phyloP scores from a whole-genome alignment of 1,140 invertebrate species.

The Pogonomyrmex californicus region DNA sequence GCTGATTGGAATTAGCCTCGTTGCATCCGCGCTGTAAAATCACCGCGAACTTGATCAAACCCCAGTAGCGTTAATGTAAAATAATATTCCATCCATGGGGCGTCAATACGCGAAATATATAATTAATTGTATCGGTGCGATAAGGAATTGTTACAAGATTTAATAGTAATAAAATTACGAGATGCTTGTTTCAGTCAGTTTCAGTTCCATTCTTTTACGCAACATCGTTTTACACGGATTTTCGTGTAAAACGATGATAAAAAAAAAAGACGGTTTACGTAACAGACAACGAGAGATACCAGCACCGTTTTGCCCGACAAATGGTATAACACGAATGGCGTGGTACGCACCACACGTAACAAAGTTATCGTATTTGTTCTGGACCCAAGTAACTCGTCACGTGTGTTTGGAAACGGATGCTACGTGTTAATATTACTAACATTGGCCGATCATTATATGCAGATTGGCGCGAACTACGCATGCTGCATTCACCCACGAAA shows the following conservation, averaged over 20 bases:
- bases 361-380: conserved; percentile 56
- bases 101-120: not conserved
- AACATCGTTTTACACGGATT: not conserved
- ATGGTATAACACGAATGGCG: conserved; percentile 45
- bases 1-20: conserved; percentile 15
- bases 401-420: conserved; percentile 46
- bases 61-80: not conserved
- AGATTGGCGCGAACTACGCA: conserved; percentile 24
- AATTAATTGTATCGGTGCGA: not conserved
- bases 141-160: not conserved
- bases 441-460: conserved; percentile 55
- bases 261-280: conserved; percentile 15
- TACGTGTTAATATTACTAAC: conserved; percentile 54
- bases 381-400: conserved; percentile 35
- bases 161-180: not conserved
- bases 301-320: conserved; percentile 39
- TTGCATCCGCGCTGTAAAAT: not conserved
- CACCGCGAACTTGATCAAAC: not conserved
- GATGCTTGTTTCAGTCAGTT: not conserved
- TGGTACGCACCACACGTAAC: conserved; percentile 41
- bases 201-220: not conserved
- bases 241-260: not conserved
- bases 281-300: conserved; percentile 36
- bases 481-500: conserved; percentile 34
- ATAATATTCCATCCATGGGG: not conserved